phyloP scores from a whole-genome alignment of 2,797 vertebrate genomes.

The Otolemur crassicaudatus region DNA sequence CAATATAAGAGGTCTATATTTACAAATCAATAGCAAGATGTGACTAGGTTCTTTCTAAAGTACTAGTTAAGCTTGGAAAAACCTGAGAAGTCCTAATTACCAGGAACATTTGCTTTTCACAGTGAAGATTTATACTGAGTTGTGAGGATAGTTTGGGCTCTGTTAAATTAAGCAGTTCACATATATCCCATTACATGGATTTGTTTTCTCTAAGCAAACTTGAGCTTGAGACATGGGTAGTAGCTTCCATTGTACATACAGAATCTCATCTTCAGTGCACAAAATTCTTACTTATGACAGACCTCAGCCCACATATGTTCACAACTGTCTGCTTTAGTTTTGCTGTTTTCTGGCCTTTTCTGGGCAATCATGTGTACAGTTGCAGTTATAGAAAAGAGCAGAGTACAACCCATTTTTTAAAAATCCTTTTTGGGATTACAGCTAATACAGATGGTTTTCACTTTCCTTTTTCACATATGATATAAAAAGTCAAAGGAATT shows the following conservation, averaged over 20 bases:
- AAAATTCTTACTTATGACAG: neutral
- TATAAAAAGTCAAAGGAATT: neutral
- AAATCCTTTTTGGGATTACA: neutral
- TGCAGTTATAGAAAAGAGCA: neutral
- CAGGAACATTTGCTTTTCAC: neutral
- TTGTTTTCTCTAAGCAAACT: neutral
- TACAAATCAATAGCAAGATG: slow-evolving; percentile 15
- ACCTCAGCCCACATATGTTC: neutral
- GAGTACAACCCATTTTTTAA: neutral
- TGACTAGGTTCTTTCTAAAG: neutral
- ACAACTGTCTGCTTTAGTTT: neutral
- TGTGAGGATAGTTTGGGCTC: rapidly evolving
- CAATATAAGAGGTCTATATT: neutral
- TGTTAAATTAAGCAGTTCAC: neutral
- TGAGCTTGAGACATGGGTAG: neutral
- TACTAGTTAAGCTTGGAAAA: neutral
- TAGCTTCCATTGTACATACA: rapidly evolving
- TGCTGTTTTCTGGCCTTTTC: neutral
- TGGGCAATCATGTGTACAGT: neutral
- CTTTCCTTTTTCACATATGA: neutral
- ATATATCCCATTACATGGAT: neutral
- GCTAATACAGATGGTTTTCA: neutral
- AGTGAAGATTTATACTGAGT: neutral
- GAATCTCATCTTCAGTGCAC: rapidly evolving
- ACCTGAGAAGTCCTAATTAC: neutral